Evolutionary conservation across 1,140 invertebrate genomes (phyloP), one percentile per base, ranked within the genome.

Genomic region (Drosophila lacertosa): DNA sequence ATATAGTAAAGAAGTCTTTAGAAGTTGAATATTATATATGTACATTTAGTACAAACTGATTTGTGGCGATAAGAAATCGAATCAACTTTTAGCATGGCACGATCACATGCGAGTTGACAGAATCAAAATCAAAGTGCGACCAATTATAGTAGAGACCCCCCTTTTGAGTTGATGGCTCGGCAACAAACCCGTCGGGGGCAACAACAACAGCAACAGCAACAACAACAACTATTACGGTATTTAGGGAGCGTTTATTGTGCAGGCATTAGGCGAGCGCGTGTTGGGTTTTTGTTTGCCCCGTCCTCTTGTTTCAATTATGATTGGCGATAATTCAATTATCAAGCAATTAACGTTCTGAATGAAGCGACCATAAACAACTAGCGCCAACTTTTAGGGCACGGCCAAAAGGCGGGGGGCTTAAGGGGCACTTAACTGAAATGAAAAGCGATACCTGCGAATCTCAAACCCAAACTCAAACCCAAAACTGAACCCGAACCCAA

Each of bases 301-400:
- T 48, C 50, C 50, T 24, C 44, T 65, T 33, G 18, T 58, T 68
- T 78, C 67, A 79, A 84, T 83, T 79, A 69, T 80, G 74, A 81
- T 76, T 81, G 75, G 53, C 68, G 81, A 88, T 86, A 86, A 77
- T 77, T 82, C 35, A 86, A 86, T 86, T 88, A 86, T 86, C 81
- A 74, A 64, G 66, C 74, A 86, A 88, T 86, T 86, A 88, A 65
- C 60, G 35, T 67, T 69, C 66, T 58, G 51, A 73, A 79, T 86
- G 77, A 86, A 79, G 57, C 73, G 72, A 35, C 47, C 58, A 74
- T 42, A 67, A 53, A 67, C 45, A 71, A 35, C 20, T 51, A 58
- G 45, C 39, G 57, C 15, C 3, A 32, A 29, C 16, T 24, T 42
- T 40, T 57, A 29, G 40, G 0, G 0, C 0, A 3, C n/a, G 16